phyloP scores from a whole-genome alignment of 1,140 invertebrate genomes.

The Globodera ellingtonae region DNA sequence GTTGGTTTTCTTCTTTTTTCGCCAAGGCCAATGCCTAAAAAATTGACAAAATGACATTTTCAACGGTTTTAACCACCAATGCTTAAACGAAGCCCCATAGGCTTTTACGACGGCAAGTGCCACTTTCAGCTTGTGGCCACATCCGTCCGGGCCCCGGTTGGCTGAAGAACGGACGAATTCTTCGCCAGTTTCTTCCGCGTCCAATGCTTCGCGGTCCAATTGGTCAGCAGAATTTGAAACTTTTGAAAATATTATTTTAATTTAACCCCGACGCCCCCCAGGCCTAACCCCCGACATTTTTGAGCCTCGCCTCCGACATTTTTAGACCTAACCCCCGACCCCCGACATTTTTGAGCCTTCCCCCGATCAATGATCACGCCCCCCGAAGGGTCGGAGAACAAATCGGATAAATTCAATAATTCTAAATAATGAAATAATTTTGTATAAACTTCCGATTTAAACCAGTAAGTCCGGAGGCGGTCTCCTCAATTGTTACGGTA shows the following conservation, averaged over 20 bases:
- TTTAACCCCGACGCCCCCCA: too few relatives aligned
- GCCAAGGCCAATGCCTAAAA: slow-evolving; percentile 1
- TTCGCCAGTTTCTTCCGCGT: background rate
- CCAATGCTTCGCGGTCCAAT: background rate
- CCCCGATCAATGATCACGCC: too few relatives aligned
- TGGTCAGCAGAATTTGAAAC: background rate
- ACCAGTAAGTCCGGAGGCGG: too few relatives aligned
- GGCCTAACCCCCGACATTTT: too few relatives aligned
- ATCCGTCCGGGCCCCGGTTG: background rate
- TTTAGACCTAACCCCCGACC: too few relatives aligned
- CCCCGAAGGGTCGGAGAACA: too few relatives aligned
- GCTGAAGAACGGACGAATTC: background rate
- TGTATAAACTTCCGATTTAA: too few relatives aligned
- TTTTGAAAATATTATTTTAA: background rate
- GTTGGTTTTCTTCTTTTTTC: background rate
- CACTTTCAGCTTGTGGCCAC: background rate
- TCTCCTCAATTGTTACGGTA: background rate
- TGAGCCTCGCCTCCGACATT: too few relatives aligned
- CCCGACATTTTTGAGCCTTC: too few relatives aligned
- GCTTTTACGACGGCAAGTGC: background rate
- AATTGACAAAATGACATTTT: background rate
- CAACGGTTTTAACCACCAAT: background rate
- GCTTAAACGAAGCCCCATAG: background rate
- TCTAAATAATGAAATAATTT: too few relatives aligned
- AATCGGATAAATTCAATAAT: too few relatives aligned